Evolutionary conservation across 30 jellyfish, hydroid and myxozoan genomes (phyloP), one percentile per base, ranked within the genome.

Genomic region (Hydractinia symbiolongicarpus): DNA sequence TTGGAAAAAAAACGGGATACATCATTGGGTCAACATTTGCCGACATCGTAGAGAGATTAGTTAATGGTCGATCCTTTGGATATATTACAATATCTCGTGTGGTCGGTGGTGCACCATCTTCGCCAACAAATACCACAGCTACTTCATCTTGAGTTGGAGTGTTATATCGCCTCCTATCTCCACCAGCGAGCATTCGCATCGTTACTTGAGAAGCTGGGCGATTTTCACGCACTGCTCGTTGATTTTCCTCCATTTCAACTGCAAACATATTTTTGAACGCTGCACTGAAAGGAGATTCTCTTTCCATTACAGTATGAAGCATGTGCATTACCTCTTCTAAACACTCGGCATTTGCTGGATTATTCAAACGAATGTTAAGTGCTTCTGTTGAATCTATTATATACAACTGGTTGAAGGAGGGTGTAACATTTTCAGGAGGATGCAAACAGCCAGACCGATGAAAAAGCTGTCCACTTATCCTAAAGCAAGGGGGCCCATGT

Each of bases 101-200:
- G 13, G 66, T 9, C 44, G 44, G 44, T 30, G 44, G 44, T 30
- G 44, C 44, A 30, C 44, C 44, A 30, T 30, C 44, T 30, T 81
- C 89, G 40, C 88, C 94, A 50, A 86, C 90, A 66, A 79, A 86
- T 8, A 86, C 85, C 53, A 75, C 88, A 49, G 95, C 95, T 50
- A 84, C 80, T 49, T 80, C 94, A 16, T 72, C 51, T 9, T 83
- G 69, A 74, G 77, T 55, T 16, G 95, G 90, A 60, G 21, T 72
- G 70, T 83, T 76, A 69, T 86, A 86, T 14, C 44, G 44, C 44
- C 44, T 30, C 44, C 44, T 30, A 30, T 30, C 44, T 30, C 44
- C 44, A 30, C 44, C 94, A 19, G 44, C 57, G 54, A 72, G 81
- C 53, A 72, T 21, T 16, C 62, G 16, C 61, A 72, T 72, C 53